Evolutionary conservation across 2,888 invertebrate species (phyloP).

Genomic region (Esperia sulphurella): DNA sequence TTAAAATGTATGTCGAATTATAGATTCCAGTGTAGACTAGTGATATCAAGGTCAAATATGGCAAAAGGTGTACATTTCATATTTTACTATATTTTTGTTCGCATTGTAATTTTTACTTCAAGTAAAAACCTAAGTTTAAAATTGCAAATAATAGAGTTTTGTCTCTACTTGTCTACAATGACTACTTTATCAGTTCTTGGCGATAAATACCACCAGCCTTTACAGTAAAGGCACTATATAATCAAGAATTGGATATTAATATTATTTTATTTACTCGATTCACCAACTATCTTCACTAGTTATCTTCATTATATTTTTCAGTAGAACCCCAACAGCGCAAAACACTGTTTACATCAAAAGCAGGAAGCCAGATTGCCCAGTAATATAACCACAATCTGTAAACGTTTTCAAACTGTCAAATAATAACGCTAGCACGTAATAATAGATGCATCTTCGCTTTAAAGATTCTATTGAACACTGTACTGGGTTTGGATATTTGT

Average conservation of each 20-base stretch:
- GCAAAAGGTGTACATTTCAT: too few relatives aligned
- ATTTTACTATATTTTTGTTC: too few relatives aligned
- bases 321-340: slow-evolving; percentile 27
- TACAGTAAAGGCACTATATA: background rate
- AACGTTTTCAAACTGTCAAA: slow-evolving; percentile 80
- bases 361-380: slow-evolving; percentile 76
- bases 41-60: too few relatives aligned
- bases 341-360: slow-evolving; percentile 68
- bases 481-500: slow-evolving; percentile 38
- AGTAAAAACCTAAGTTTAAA: too few relatives aligned
- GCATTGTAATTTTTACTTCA: too few relatives aligned
- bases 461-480: slow-evolving; percentile 65
- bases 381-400: slow-evolving; percentile 69
- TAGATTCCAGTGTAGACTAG: too few relatives aligned
- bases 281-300: background rate
- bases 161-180: too few relatives aligned
- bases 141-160: too few relatives aligned
- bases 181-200: too few relatives aligned
- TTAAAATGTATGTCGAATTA: too few relatives aligned
- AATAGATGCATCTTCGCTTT: slow-evolving; percentile 67
- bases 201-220: background rate
- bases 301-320: background rate
- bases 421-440: slow-evolving; percentile 76
- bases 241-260: background rate
- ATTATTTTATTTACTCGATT: background rate